These are phyloP conservation scores for Nomada hirtipes DNA, from an alignment of 2,888 invertebrate species.

Conservation along the genomic window DNA sequence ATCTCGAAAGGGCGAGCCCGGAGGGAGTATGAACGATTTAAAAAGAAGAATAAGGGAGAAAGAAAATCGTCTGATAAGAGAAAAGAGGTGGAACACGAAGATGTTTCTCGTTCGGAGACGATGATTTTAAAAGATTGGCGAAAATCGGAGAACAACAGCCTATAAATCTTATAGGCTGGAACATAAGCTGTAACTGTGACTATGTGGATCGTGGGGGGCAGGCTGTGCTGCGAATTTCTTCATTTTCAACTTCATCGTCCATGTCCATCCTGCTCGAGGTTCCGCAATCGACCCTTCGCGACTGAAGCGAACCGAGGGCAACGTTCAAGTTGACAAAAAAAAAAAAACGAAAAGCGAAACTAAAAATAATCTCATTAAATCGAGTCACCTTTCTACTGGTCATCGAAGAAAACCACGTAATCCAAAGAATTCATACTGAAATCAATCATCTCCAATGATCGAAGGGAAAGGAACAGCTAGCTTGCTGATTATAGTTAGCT, in stretches of 20 bases:
- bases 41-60: background rate
- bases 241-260: background rate
- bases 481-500: background rate
- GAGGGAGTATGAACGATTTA: constrained; percentile 41
- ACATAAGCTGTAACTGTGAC: constrained; percentile 84
- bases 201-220: constrained; percentile 84
- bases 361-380: background rate
- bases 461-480: constrained; percentile 13
- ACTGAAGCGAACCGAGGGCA: background rate
- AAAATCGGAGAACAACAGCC: constrained; percentile 61
- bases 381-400: constrained; percentile 2
- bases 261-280: background rate
- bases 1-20: constrained; percentile 64
- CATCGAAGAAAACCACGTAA: background rate
- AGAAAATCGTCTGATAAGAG: background rate
- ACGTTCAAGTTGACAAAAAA: background rate
- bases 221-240: constrained; percentile 74
- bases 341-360: too few relatives aligned
- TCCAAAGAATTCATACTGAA: constrained; percentile 22
- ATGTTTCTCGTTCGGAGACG: constrained; percentile 60
- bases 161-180: constrained; percentile 63
- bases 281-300: background rate
- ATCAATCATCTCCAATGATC: constrained; percentile 27
- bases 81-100: constrained; percentile 40
- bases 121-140: constrained; percentile 47